These are phyloP conservation scores for Oxycera nigricornis DNA, from an alignment of 2,888 invertebrate genomes.

Conservation along the genomic window DNA sequence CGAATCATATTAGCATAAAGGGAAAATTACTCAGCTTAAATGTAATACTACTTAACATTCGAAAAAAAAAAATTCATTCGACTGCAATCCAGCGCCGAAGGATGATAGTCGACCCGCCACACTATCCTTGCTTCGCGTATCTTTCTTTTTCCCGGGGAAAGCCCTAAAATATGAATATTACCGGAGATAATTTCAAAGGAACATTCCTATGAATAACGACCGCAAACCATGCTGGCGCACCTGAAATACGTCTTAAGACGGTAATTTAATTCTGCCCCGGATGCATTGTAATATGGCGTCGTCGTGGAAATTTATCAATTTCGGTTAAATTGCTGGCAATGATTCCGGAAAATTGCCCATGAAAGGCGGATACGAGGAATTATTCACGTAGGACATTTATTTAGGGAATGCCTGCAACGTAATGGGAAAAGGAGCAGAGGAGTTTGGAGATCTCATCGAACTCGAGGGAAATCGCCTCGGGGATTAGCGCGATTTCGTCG, in stretches of 20 bases:
- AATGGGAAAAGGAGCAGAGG: not conserved
- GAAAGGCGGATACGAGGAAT: slow-evolving; percentile 5
- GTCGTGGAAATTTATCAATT: slow-evolving; percentile 21
- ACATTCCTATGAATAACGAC: slow-evolving; percentile 16
- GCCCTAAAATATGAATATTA: slow-evolving; percentile 17
- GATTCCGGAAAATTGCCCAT: slow-evolving; percentile 10
- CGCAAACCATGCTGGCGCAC: slow-evolving; percentile 9
- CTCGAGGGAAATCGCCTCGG: not conserved
- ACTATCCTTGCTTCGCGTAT: not conserved
- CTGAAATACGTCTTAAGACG: slow-evolving; percentile 23
- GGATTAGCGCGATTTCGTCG: slow-evolving; percentile 22
- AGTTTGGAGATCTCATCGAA: not conserved
- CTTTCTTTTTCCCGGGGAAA: not conserved
- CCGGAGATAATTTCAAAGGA: not conserved
- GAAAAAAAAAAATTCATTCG: not conserved
- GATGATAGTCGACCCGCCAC: not conserved
- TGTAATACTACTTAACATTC: not conserved
- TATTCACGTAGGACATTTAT: slow-evolving; percentile 2
- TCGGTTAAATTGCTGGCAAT: slow-evolving; percentile 16
- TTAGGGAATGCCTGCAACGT: not conserved
- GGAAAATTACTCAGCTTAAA: not conserved
- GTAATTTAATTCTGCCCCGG: slow-evolving; percentile 11
- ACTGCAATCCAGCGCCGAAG: not conserved
- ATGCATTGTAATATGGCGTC: slow-evolving; percentile 1
- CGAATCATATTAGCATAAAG: slow-evolving; percentile 10